These are phyloP conservation scores for Hyperoplus lanceolatus DNA, from an alignment of 2,797 vertebrate species.

Conservation along the genomic window DNA sequence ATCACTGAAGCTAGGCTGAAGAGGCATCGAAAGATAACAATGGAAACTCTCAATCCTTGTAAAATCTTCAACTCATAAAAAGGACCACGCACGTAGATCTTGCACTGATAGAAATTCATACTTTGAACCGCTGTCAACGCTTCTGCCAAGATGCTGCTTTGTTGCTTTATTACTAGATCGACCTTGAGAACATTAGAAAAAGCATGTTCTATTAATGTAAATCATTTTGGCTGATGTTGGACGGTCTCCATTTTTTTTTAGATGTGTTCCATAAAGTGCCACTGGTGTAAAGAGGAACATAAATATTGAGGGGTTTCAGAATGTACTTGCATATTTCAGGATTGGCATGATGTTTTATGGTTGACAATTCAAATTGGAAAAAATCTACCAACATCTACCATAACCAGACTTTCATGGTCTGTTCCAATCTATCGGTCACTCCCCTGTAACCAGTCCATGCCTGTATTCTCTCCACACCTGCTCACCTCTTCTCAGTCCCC, in stretches of 20 bases:
- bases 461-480: no score
- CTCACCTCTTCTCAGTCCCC: no score
- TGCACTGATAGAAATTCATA: constrained; percentile 21
- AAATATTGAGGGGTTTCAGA: not conserved
- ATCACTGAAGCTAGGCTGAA: not conserved
- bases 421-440: no score
- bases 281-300: not conserved
- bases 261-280: constrained; percentile 1
- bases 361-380: not conserved
- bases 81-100: constrained; percentile 26
- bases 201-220: constrained; percentile 13
- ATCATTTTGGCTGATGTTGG: constrained; percentile 7
- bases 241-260: constrained; percentile 18
- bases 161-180: constrained; percentile 26
- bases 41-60: constrained; percentile 23
- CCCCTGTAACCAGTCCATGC: no score
- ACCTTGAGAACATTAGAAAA: constrained; percentile 12
- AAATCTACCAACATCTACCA: no score
- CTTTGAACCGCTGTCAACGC: constrained; percentile 5
- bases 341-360: not conserved
- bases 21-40: constrained; percentile 18
- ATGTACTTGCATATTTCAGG: not conserved
- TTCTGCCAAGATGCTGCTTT: constrained; percentile 27
- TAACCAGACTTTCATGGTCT: no score
- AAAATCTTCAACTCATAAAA: constrained; percentile 48